Evolutionary conservation across 2,888 invertebrate species (phyloP).

Genomic region (Harpalus rufipes): DNA sequence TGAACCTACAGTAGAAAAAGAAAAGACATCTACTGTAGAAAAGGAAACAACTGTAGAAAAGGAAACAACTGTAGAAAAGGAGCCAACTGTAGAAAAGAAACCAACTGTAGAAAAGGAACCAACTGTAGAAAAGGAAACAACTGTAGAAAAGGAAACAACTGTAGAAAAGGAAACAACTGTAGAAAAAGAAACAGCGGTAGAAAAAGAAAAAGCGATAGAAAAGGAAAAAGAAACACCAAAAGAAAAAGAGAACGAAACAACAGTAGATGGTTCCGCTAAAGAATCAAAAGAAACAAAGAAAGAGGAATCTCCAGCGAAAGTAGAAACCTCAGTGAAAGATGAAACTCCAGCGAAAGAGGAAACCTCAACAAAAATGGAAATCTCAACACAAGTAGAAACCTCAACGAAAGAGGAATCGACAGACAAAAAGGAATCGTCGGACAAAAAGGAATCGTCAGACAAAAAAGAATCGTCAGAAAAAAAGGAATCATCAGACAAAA

Average conservation of each 20-base stretch:
- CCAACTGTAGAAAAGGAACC: constrained; percentile 68
- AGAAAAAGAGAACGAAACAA: constrained; percentile 48
- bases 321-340: too few relatives aligned
- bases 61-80: constrained; percentile 40
- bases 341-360: not conserved
- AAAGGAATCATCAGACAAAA: not conserved
- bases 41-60: constrained; percentile 67
- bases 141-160: constrained; percentile 45
- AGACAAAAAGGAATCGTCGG: not conserved
- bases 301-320: constrained; percentile 47
- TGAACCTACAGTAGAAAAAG: constrained; percentile 58
- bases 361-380: not conserved
- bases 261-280: constrained; percentile 48
- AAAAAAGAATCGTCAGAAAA: not conserved
- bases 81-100: not conserved
- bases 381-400: not conserved
- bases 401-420: not conserved
- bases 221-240: constrained; percentile 55
- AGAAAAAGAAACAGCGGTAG: constrained; percentile 68
- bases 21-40: constrained; percentile 63
- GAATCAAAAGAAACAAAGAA: constrained; percentile 58
- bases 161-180: constrained; percentile 59
- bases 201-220: constrained; percentile 31
- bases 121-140: constrained; percentile 57
- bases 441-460: not conserved